phyloP scores from a whole-genome alignment of 1,140 invertebrate genomes.

The Galendromus occidentalis region DNA sequence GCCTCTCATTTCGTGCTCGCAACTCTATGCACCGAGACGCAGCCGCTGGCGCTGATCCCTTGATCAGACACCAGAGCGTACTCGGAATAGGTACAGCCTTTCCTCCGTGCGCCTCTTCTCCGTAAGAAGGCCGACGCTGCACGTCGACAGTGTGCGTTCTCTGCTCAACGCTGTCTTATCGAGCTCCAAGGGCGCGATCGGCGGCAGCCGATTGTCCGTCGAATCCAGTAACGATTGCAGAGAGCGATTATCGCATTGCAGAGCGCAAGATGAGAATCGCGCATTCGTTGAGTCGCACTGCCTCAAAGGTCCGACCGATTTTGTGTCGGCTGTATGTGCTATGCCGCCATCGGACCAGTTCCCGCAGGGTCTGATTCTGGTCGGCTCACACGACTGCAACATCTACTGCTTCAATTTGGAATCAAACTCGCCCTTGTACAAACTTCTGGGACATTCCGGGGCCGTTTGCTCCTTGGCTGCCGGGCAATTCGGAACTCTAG shows the following conservation, averaged over 20 bases:
- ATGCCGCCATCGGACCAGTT: conserved; percentile 43
- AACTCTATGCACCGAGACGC: too few species aligned
- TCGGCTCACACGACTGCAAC: conserved; percentile 65
- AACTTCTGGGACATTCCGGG: conserved; percentile 54
- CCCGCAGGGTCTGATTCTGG: conserved; percentile 56
- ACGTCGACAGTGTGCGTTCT: too few species aligned
- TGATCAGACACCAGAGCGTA: too few species aligned
- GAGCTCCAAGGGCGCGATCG: neutral
- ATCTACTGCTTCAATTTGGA: conserved; percentile 49
- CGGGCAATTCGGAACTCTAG: conserved; percentile 37
- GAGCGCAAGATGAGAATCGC: too few species aligned
- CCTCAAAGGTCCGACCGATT: conserved; percentile 60
- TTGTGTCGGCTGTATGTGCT: conserved; percentile 55
- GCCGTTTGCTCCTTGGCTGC: conserved; percentile 45
- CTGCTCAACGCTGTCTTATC: conserved; percentile 8
- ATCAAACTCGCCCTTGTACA: conserved; percentile 36
- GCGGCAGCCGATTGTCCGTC: neutral
- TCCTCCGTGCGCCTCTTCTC: too few species aligned
- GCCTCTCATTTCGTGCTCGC: too few species aligned
- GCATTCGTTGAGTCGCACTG: conserved; percentile 35
- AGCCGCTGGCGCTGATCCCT: too few species aligned
- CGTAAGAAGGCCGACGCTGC: too few species aligned
- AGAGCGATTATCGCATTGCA: too few species aligned
- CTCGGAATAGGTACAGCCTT: too few species aligned
- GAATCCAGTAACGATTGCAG: conserved; percentile 11